Evolutionary conservation across 2,888 invertebrate genomes (phyloP).

Genomic region (Choristoneura rosaceana): DNA sequence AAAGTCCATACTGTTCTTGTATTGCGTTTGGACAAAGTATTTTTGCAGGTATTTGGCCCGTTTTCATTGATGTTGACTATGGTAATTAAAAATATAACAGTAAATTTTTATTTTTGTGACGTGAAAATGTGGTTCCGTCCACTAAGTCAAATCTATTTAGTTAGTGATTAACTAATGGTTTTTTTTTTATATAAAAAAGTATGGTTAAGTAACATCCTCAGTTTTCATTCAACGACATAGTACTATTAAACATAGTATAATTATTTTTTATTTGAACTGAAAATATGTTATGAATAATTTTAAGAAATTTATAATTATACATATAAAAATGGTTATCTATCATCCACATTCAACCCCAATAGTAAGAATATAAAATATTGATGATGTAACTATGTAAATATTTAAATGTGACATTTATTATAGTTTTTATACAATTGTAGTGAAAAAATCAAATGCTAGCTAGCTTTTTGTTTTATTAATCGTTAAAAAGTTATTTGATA

Average conservation of each 20-base stretch:
- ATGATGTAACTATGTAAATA: slow-evolving; percentile 75
- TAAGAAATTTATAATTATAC: slow-evolving; percentile 46
- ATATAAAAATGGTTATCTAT: slow-evolving; percentile 44
- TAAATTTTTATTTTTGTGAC: background rate
- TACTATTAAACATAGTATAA: slow-evolving; percentile 48
- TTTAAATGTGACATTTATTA: slow-evolving; percentile 57
- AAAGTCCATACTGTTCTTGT: too few species aligned
- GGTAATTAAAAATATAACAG: background rate
- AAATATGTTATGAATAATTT: slow-evolving; percentile 19
- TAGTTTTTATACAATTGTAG: slow-evolving; percentile 71
- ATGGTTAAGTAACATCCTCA: slow-evolving; percentile 27
- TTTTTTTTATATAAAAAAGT: slow-evolving; percentile 30
- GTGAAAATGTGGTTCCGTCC: slow-evolving; percentile 1
- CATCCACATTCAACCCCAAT: slow-evolving; percentile 50
- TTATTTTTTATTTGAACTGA: slow-evolving; percentile 56
- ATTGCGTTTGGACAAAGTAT: too few species aligned
- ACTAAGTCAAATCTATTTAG: slow-evolving; percentile 10
- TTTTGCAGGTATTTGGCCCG: background rate
- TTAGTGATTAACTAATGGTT: background rate
- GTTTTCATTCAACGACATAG: slow-evolving; percentile 46
- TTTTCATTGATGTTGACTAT: background rate
- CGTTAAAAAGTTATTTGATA: background rate
- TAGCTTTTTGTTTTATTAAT: background rate
- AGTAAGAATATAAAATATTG: slow-evolving; percentile 57
- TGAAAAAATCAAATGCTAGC: slow-evolving; percentile 9